Percentiles rank a stretch among this genome's conserved stretches.
Evolutionary conservation across 2,888 invertebrate species (phyloP).

Genomic region (Arctia plantaginis): DNA sequence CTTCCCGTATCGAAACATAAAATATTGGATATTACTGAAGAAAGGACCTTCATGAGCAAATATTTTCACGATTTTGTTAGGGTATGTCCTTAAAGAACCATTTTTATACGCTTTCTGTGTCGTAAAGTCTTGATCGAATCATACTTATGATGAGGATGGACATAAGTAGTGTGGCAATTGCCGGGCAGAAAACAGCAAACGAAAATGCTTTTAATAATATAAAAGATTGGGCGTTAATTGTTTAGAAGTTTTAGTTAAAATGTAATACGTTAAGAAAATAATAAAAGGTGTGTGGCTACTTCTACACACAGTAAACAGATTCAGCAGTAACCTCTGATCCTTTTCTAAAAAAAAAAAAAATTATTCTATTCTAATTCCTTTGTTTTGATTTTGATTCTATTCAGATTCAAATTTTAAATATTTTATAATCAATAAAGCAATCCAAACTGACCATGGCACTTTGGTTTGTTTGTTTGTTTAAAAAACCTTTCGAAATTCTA

Average conservation of each 20-base stretch:
- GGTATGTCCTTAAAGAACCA: constrained; percentile 11
- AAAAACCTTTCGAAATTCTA: no score
- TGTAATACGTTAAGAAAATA: no score
- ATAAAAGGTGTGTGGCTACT: no score
- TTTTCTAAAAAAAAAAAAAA: no score
- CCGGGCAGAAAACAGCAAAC: not conserved
- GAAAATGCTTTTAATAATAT: not conserved
- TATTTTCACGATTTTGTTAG: constrained; percentile 25
- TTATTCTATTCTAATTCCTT: no score
- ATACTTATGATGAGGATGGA: constrained; percentile 4
- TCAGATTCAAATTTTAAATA: no score
- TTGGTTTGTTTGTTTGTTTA: no score
- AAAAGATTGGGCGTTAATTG: not conserved
- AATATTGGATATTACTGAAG: constrained; percentile 16
- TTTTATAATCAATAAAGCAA: no score
- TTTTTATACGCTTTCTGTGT: constrained; percentile 11
- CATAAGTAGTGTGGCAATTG: not conserved
- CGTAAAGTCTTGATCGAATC: constrained; percentile 18
- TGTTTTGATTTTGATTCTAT: no score
- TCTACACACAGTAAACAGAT: no score
- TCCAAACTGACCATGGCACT: no score
- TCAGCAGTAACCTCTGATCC: no score
- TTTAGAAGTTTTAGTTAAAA: not conserved
- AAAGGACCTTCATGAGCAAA: constrained; percentile 21
- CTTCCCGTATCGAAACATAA: constrained; percentile 23